Percentiles rank a stretch among this genome's conserved stretches.
Conservation (phyloP, 1,140 invertebrate genomes). For the Heliothis virescens region DNA sequence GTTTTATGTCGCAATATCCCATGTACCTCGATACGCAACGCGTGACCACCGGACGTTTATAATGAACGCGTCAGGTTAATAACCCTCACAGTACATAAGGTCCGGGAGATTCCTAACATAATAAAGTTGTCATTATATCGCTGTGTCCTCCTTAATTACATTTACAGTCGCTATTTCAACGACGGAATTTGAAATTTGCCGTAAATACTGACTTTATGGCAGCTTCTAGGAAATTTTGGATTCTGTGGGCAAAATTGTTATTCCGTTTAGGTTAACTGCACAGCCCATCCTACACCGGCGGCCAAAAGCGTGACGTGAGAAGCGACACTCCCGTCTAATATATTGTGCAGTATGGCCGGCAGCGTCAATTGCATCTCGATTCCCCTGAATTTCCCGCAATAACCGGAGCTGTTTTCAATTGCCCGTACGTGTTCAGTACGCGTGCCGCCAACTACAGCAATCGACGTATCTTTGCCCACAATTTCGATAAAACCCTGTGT, state of each 20-base stretch:
- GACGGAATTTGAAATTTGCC: background rate
- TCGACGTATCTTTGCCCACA: conserved; percentile 66
- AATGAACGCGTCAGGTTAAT: conserved; percentile 75
- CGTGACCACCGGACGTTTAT: conserved; percentile 71
- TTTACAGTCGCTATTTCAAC: conserved; percentile 8
- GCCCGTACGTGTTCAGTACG: conserved; percentile 72
- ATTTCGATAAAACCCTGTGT: conserved; percentile 77
- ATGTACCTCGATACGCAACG: conserved; percentile 71
- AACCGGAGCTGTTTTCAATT: conserved; percentile 80
- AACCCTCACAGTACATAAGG: conserved; percentile 64
- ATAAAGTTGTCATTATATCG: conserved; percentile 58
- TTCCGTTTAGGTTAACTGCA: conserved; percentile 34
- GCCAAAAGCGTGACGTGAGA: conserved; percentile 54
- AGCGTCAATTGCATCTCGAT: conserved; percentile 71
- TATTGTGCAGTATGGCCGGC: conserved; percentile 73
- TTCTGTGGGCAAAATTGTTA: conserved; percentile 14
- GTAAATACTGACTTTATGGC: background rate
- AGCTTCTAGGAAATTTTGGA: conserved; percentile 2
- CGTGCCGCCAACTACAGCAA: conserved; percentile 73
- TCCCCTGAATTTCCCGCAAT: conserved; percentile 72
- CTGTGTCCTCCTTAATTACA: conserved; percentile 53
- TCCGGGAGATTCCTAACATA: conserved; percentile 65
- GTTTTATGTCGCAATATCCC: conserved; percentile 73
- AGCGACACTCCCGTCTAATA: conserved; percentile 55
- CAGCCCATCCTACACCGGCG: conserved; percentile 35